Evolutionary conservation across 1,140 invertebrate species (phyloP), one percentile per base, ranked within the genome.

Genomic region (Diabrotica undecimpunctata): DNA sequence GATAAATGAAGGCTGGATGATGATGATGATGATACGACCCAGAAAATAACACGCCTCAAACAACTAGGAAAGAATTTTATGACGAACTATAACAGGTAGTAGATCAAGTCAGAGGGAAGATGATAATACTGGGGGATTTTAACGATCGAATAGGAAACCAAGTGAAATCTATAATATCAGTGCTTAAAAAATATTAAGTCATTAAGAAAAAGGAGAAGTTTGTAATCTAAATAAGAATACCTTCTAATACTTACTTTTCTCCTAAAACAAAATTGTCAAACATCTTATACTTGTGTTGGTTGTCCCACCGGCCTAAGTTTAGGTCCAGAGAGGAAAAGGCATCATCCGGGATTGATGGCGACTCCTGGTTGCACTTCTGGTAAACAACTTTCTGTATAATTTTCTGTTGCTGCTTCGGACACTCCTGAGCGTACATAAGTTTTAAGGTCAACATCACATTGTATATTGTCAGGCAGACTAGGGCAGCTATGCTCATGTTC

Each of bases 261-360:
- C 91, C 91, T 0, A 88, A 82, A 1, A 89, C 73, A 0, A 87
- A 86, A 69, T 88, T 87, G 72, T 94, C 92, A 75, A 88, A 91
- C 52, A 87, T 83, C 63, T 86, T 88, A 72, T 87, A 92, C 6
- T 86, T 74, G 5, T 86, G 81, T 7, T 84, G 83, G 25, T 83
- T 82, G 66, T 93, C 91, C 88, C 88, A 92, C 61, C 89, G 81
- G 0, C 90, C 91, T 1, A 88, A 80, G 6, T 81, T 81, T 3
- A 90, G 72, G 70, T 90, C 84, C 12, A 91, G 72, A 67, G 82
- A 82, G 0, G 81, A 81, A 11, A 84, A 81, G 80, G 80, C 39
- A 64, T 70, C 67, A 61, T 62, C 60, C 37, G 66, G 64, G 58
- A 53, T 54, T 35, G 67, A 63, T 56, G 8, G 41, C 8, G 68